Conservation (phyloP, 2,888 invertebrate species). For the Listrodromus nycthemerus region DNA sequence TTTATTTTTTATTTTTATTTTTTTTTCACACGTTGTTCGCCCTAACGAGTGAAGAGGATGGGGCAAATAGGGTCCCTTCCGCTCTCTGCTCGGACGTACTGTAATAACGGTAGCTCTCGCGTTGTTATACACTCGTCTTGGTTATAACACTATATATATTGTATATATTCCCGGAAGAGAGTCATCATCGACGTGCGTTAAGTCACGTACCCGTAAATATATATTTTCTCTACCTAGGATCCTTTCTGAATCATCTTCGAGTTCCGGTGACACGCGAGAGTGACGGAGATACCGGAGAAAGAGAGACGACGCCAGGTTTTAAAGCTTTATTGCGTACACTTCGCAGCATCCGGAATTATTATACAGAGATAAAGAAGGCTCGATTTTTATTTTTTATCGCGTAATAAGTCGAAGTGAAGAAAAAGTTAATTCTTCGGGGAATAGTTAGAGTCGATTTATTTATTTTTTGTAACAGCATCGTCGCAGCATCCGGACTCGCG, state of each 20-base stretch:
- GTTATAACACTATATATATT: constrained; percentile 29
- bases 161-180: constrained; percentile 64
- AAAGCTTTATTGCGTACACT: constrained; percentile 53
- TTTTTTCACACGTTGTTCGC: constrained; percentile 55
- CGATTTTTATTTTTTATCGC: constrained; percentile 26
- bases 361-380: constrained; percentile 17
- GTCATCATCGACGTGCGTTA: constrained; percentile 66
- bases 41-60: constrained; percentile 54
- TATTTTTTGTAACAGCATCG: background rate
- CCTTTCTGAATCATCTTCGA: constrained; percentile 57
- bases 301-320: background rate
- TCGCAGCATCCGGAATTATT: constrained; percentile 50
- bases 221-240: constrained; percentile 16
- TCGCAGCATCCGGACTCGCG: background rate
- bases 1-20: constrained; percentile 27
- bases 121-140: constrained; percentile 35
- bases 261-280: constrained; percentile 53
- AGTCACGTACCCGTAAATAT: constrained; percentile 43
- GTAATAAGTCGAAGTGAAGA: background rate
- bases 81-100: constrained; percentile 44
- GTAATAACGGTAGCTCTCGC: constrained; percentile 62
- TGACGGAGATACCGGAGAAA: background rate
- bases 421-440: background rate
- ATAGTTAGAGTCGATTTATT: background rate
- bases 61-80: constrained; percentile 57